A percentile compares a stretch with the other conserved stretches of the same genome.
Conservation (phyloP, 2,888 invertebrate species). For the Phortica okadai region DNA sequence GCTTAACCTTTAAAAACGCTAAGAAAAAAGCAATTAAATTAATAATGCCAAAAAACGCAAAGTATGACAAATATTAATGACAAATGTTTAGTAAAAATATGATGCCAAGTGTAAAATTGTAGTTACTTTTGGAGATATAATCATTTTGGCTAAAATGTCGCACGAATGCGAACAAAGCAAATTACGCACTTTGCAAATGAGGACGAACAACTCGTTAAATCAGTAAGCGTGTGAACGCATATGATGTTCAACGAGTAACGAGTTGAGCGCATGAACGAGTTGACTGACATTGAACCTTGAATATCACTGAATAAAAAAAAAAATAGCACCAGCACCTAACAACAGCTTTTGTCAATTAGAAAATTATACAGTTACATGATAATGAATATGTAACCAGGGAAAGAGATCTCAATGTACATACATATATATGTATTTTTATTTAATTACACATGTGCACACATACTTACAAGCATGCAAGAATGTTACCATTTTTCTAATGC, state of each 20-base stretch:
- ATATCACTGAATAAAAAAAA: neutral
- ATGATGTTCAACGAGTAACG: too few relatives aligned
- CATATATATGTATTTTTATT: neutral
- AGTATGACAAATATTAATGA: neutral
- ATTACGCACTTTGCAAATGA: too few relatives aligned
- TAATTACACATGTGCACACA: neutral
- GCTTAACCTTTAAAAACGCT: too few relatives aligned
- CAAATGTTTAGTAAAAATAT: neutral
- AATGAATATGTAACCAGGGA: neutral
- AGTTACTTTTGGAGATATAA: too few relatives aligned
- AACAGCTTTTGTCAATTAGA: constrained; percentile 9
- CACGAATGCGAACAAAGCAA: too few relatives aligned
- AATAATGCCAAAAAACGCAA: too few relatives aligned
- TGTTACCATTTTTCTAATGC: constrained; percentile 55
- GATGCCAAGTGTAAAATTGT: neutral
- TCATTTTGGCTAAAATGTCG: too few relatives aligned
- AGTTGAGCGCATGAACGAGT: too few relatives aligned
- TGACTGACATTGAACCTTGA: constrained; percentile 6
- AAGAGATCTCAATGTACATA: neutral
- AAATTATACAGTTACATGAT: constrained; percentile 11
- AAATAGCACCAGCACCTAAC: neutral
- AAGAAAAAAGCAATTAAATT: too few relatives aligned
- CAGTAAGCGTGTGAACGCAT: too few relatives aligned
- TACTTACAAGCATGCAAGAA: neutral
- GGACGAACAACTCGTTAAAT: too few relatives aligned